phyloP scores from a whole-genome alignment of 2,797 vertebrate species.

The Melanotaenia pygmaea region DNA sequence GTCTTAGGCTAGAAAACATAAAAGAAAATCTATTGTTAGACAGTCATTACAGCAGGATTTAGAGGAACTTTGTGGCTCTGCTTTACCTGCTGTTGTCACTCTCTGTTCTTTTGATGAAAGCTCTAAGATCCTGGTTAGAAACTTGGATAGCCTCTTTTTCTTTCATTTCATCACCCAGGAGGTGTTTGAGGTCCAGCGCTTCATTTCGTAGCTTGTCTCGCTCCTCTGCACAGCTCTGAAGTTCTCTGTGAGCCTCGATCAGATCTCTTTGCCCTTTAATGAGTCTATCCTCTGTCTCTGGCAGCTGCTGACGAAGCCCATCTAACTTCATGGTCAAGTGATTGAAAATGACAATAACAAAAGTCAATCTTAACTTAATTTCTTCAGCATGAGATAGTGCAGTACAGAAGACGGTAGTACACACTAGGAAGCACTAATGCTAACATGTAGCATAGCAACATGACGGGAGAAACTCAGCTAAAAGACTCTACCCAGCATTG shows the following conservation, averaged over 20 bases:
- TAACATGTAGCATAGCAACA: background rate
- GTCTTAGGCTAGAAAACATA: slow-evolving; percentile 76
- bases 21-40: background rate
- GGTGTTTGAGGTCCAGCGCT: slow-evolving; percentile 74
- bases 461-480: too few relatives aligned
- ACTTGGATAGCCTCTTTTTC: slow-evolving; percentile 83
- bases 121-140: slow-evolving; percentile 84
- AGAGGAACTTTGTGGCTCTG: background rate
- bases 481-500: background rate
- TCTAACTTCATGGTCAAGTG: slow-evolving; percentile 73
- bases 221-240: slow-evolving; percentile 77
- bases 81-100: slow-evolving; percentile 87
- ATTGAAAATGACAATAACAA: slow-evolving; percentile 8
- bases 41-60: background rate
- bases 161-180: slow-evolving; percentile 73
- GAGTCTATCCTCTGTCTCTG: slow-evolving; percentile 74
- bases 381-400: background rate
- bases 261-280: slow-evolving; percentile 74
- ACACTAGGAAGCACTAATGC: background rate
- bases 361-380: background rate
- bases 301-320: slow-evolving; percentile 75
- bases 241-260: slow-evolving; percentile 77
- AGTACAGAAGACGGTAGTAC: background rate
- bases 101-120: slow-evolving; percentile 77
- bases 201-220: slow-evolving; percentile 80